phyloP scores from a whole-genome alignment of 2,888 invertebrate species.

The Acronicta leporina region DNA sequence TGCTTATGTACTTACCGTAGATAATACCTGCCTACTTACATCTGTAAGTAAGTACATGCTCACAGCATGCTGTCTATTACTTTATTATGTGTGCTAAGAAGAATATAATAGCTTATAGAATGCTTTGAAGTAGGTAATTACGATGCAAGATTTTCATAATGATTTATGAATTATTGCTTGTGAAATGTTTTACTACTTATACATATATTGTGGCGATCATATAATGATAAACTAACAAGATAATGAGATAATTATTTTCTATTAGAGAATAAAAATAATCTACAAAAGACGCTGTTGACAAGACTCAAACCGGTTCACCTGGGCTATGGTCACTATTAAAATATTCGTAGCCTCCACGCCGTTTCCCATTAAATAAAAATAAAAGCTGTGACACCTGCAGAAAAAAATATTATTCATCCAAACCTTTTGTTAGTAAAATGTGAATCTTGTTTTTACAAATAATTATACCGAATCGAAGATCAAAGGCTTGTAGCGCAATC shows the following conservation, averaged over 20 bases:
- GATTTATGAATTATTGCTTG: slow-evolving; percentile 3
- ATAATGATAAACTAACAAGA: no score
- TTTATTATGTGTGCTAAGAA: slow-evolving; percentile 19
- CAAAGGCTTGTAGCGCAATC: no score
- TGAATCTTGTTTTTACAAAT: no score
- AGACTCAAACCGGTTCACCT: slow-evolving; percentile 8
- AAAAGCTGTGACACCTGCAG: slow-evolving; percentile 7
- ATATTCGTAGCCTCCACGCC: neutral
- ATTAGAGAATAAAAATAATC: neutral
- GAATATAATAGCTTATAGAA: slow-evolving; percentile 20
- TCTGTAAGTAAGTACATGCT: slow-evolving; percentile 17
- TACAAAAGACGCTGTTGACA: neutral
- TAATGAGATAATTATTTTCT: neutral
- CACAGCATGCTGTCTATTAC: slow-evolving; percentile 18
- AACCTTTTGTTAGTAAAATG: no score
- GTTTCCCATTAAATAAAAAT: slow-evolving; percentile 5
- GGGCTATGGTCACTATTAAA: neutral
- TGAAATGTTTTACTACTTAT: slow-evolving; percentile 6
- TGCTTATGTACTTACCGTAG: slow-evolving; percentile 13
- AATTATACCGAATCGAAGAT: no score
- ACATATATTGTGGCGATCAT: no score
- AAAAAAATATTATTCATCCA: neutral
- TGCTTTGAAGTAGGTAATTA: slow-evolving; percentile 20
- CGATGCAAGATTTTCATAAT: slow-evolving; percentile 12
- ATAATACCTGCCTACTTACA: slow-evolving; percentile 31